These are phyloP conservation scores for Spinibarbus caldwelli DNA, from an alignment of 2,797 vertebrate genomes.

Conservation along the genomic window DNA sequence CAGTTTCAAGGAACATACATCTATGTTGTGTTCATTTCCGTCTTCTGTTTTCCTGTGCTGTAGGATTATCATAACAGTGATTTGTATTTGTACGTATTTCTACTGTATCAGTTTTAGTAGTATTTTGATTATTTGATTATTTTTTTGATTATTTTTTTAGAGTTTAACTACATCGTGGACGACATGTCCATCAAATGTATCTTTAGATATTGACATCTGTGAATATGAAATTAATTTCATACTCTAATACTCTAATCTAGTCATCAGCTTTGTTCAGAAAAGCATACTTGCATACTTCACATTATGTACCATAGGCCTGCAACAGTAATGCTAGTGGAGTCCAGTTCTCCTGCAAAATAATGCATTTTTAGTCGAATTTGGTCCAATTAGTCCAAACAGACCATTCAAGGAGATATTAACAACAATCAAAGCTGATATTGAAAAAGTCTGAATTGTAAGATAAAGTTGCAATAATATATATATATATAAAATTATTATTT, in stretches of 20 bases:
- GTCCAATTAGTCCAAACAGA: background rate
- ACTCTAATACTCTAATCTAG: background rate
- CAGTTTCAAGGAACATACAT: background rate
- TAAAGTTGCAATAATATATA: too few species aligned
- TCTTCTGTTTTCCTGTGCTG: background rate
- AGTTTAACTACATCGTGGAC: background rate
- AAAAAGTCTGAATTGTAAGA: background rate
- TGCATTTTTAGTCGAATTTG: too few species aligned
- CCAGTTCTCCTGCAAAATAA: too few species aligned
- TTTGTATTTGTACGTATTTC: slow-evolving; percentile 15
- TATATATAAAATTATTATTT: too few species aligned
- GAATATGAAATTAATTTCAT: background rate
- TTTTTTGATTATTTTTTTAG: background rate
- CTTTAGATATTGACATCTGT: background rate
- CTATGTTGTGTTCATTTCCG: background rate
- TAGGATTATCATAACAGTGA: background rate
- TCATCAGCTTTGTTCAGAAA: background rate
- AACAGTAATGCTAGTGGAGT: too few species aligned
- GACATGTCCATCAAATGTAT: background rate
- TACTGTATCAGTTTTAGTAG: slow-evolving; percentile 19
- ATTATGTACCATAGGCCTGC: background rate
- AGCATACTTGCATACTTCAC: background rate
- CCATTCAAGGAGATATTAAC: background rate
- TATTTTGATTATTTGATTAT: too few species aligned
- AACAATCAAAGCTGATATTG: background rate